These are phyloP conservation scores for Kryptolebias ocellatus DNA, from an alignment of 2,797 vertebrate species.

Conservation along the genomic window DNA sequence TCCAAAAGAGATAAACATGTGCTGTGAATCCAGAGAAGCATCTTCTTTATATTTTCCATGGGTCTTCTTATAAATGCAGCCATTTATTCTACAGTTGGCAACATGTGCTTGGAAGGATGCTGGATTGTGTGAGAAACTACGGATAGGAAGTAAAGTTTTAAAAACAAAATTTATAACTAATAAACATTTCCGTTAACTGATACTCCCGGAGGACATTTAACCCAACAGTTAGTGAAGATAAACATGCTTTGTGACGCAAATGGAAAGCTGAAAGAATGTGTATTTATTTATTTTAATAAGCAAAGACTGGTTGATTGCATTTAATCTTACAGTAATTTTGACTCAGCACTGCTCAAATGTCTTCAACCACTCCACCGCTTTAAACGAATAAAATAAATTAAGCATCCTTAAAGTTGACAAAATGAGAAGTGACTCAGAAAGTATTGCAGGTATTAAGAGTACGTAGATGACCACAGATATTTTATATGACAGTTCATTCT, in stretches of 20 bases:
- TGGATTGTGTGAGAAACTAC: conserved; percentile 1
- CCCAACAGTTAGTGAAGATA: background rate
- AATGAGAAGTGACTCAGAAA: too few relatives aligned
- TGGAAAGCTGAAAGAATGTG: background rate
- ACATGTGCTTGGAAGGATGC: conserved; percentile 3
- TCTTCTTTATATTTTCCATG: conserved; percentile 31
- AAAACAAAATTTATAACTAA: background rate
- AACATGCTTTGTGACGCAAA: background rate
- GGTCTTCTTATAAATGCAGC: conserved; percentile 24
- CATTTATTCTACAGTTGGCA: conserved; percentile 54
- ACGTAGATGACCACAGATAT: too few relatives aligned
- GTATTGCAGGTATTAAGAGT: too few relatives aligned
- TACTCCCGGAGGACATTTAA: background rate
- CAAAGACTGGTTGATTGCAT: background rate
- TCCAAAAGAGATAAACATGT: background rate
- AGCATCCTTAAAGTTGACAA: too few relatives aligned
- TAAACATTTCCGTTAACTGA: background rate
- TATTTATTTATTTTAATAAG: background rate
- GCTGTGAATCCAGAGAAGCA: conserved; percentile 33
- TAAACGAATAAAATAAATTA: too few relatives aligned
- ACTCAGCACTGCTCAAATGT: too few relatives aligned
- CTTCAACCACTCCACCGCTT: too few relatives aligned
- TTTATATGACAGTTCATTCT: too few relatives aligned
- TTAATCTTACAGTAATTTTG: too few relatives aligned
- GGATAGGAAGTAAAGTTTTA: background rate